Conservation (phyloP, 2,797 vertebrate genomes). For the Acestrorhynchus altus region DNA sequence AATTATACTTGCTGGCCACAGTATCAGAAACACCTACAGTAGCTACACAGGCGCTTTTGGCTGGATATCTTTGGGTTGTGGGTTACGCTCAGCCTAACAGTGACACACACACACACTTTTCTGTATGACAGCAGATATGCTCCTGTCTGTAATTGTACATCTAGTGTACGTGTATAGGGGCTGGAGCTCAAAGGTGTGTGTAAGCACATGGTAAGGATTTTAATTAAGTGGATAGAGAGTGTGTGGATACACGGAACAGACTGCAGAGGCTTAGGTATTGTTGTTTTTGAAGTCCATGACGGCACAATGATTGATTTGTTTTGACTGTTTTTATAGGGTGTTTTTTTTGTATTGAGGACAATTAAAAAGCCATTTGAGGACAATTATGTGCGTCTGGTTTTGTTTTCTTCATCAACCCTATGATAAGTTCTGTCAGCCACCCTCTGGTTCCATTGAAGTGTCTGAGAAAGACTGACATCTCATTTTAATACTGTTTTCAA, state of each 20-base stretch:
- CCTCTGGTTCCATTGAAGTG: too few species aligned
- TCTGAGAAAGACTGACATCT: too few species aligned
- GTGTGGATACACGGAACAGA: background rate
- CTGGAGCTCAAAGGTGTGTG: background rate
- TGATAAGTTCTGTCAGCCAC: background rate
- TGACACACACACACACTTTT: background rate
- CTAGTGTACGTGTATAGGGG: background rate
- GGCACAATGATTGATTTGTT: background rate
- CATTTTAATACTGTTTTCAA: too few species aligned
- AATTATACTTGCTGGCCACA: background rate
- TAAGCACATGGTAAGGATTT: too few species aligned
- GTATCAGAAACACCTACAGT: background rate
- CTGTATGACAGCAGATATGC: background rate
- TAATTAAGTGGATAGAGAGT: background rate
- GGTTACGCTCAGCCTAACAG: too few species aligned
- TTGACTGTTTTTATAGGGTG: background rate
- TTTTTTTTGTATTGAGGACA: constrained; percentile 11
- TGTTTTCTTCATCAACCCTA: background rate
- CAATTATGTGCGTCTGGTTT: background rate
- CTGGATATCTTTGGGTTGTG: background rate
- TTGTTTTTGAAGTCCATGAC: background rate
- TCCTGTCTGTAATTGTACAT: background rate
- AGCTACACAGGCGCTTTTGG: background rate
- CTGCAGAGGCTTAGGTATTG: background rate
- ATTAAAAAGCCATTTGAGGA: background rate